Evolutionary conservation across 1,140 invertebrate species (phyloP), one percentile per base, ranked within the genome.

Genomic region (Drosophila ercepeae): DNA sequence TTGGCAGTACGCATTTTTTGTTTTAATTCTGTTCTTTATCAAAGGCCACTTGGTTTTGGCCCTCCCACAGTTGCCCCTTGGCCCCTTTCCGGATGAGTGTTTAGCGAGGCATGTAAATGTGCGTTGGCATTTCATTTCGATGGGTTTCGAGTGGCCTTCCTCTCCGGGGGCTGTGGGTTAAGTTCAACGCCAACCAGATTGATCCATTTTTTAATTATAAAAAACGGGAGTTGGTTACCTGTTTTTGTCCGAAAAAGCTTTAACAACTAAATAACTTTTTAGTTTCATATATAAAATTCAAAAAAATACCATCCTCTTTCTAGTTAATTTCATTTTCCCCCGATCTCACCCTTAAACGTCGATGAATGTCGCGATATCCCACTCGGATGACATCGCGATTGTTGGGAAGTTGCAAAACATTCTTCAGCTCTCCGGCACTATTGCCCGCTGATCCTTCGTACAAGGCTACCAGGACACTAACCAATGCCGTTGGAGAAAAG

Each of bases 361-460:
- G 92, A 84, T 96, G 95, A 52, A 97, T 95, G 91, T 97, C 96
- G 46, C 96, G 92, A 76, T 96, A 94, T 19, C 96, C 96, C 52
- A 96, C 93, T 54, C 96, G 92, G 51, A 95, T 94, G 18, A 95
- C 86, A 64, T 95, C 93, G 32, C 93, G 92, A 78, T 96, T 94
- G 77, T 93, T 93, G 1, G 96, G 95, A 39, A 97, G 88, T 19
- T 93, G 92, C 58, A 96, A 91, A 1, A 93, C 93, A 42, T 94
- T 93, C 14, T 93, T 92, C 29, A 97, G 94, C 90, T 97, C 95
- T 19, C 93, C 92, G 19, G 93, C 93, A 13, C 95, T 94, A 61
- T 93, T 92, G 16, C 95, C 95, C 19, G 93, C 92, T 0, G 95
- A 93, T 19, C 96, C 96, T 90, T 97, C 96, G 78, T 94, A 95